Evolutionary conservation across 2,113 vertebrate species (phyloP), one percentile per base, ranked within the genome.

Genomic region (Butastur rufipennis): DNA sequence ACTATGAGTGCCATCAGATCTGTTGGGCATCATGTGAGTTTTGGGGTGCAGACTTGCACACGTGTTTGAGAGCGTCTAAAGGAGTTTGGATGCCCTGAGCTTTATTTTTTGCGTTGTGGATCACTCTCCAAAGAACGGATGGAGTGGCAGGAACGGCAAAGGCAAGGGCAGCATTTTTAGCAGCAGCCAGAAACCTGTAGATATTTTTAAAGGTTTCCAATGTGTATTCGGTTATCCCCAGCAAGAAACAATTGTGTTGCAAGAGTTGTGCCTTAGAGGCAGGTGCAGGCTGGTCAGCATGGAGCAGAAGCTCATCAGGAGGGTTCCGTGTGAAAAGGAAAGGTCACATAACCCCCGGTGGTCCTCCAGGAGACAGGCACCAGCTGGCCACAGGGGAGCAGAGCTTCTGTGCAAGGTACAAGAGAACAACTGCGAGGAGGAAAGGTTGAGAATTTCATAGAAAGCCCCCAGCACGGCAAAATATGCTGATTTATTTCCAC

Each of bases 401-500:
- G 48, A 74, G n/a, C 75, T 67, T 53, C 31, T 1, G 6, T 86
- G 72, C 81, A 52, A 48, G 62, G 50, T 42, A 43, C 1, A 2
- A 93, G 55, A 86, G 70, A 88, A 70, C 53, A 89, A 47, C 29
- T 27, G 15, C 0, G 1, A 88, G 42, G 66, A 92, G 27, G 17
- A 61, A 71, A 83, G 36, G 11, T 36, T 27, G 71, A 42, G 40
- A 86, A 88, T 93, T 91, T 91, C 81, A 88, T n/a, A 47, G 81
- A 86, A 90, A 91, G 42, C 19, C 67, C 26, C 21, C 7, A 25
- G 62, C 40, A 31, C 1, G 1, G 29, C 6, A 19, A 94, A 86
- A 89, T 90, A 90, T 21, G 81, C 66, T 90, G 91, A 97, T 88
- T 94, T 87, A 85, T 96, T 96, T 95, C 58, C 80, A 55, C 48